These are phyloP conservation scores for Lysiphlebus fabarum DNA, from an alignment of 1,140 invertebrate species.

Conservation along the genomic window DNA sequence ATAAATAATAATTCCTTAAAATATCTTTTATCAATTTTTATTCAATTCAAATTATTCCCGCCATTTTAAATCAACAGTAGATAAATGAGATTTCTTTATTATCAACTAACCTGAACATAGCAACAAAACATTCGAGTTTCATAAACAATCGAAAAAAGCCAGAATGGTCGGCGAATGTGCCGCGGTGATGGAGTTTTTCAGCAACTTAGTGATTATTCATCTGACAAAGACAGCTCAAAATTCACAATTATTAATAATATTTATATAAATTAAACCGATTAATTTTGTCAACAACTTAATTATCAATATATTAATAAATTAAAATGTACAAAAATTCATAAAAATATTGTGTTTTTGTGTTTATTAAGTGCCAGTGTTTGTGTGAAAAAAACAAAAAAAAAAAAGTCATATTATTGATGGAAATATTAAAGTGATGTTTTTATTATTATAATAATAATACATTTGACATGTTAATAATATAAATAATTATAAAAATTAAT, in stretches of 20 bases:
- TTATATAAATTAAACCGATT: not conserved
- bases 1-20: too few species aligned
- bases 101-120: too few species aligned
- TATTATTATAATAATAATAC: too few species aligned
- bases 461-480: too few species aligned
- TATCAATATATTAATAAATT: too few species aligned
- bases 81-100: too few species aligned
- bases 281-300: too few species aligned
- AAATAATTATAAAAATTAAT: too few species aligned
- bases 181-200: slow-evolving; percentile 36
- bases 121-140: too few species aligned
- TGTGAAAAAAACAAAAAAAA: not conserved
- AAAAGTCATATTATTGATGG: not conserved
- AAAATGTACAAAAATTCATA: not conserved
- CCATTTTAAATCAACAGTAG: too few species aligned
- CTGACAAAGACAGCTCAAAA: slow-evolving; percentile 28
- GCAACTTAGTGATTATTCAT: slow-evolving; percentile 32
- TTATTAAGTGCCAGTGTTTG: slow-evolving; percentile 1
- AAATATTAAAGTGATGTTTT: not conserved
- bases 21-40: too few species aligned
- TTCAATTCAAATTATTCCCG: too few species aligned
- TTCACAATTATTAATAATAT: not conserved
- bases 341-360: slow-evolving; percentile 5
- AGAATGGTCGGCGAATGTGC: slow-evolving; percentile 45
- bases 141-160: not conserved